Evolutionary conservation across 2,797 vertebrate genomes (phyloP).

Genomic region (Enteromius afrohamiltoni): DNA sequence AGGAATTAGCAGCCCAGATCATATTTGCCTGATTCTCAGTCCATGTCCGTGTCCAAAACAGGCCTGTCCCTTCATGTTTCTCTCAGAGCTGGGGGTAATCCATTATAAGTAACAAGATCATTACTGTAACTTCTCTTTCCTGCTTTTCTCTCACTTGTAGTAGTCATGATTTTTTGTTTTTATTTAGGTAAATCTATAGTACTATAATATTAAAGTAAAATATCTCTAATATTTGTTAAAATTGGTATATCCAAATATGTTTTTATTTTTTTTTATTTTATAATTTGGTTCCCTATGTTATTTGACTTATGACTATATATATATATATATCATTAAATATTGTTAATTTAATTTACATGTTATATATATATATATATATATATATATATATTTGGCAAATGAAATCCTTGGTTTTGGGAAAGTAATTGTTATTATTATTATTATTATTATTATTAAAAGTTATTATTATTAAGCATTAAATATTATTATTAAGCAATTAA

Average conservation of each 20-base stretch:
- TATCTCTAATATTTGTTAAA: neutral
- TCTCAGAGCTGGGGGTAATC: neutral
- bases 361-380: too few species aligned
- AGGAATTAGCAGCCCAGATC: constrained; percentile 59
- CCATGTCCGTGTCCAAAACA: constrained; percentile 11
- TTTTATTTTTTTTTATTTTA: neutral
- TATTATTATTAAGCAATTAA: too few species aligned
- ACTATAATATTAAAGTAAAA: too few species aligned
- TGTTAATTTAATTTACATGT: too few species aligned
- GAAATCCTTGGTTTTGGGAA: neutral
- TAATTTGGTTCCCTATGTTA: neutral
- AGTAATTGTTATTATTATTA: too few species aligned
- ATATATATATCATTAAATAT: too few species aligned
- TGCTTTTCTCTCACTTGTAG: neutral
- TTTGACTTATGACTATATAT: too few species aligned
- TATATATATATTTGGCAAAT: too few species aligned
- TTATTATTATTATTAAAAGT: too few species aligned
- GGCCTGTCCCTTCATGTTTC: neutral
- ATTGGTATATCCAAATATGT: too few species aligned
- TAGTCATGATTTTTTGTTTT: neutral
- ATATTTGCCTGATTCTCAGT: constrained; percentile 56
- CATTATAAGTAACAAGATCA: neutral
- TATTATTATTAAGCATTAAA: too few species aligned
- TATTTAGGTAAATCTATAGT: too few species aligned
- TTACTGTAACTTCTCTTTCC: neutral